Evolutionary conservation across 2,888 invertebrate species (phyloP), one percentile per base, ranked within the genome.

Genomic region (Parnassius orleans): DNA sequence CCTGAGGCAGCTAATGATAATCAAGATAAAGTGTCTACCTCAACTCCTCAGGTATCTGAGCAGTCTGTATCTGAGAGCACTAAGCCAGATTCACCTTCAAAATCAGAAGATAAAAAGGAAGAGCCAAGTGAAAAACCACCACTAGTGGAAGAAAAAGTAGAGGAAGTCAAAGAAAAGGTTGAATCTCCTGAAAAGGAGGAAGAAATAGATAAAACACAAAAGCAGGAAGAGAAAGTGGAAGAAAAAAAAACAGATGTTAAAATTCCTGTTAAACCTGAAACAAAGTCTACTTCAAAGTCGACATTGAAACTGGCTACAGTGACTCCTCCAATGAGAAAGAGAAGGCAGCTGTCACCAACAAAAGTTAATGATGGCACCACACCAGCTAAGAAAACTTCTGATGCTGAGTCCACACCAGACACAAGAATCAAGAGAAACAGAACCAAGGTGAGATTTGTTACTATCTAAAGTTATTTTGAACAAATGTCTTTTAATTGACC

Each of bases 261-360:
- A 61, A 66, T 69, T 53, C 73, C 75, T 15, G 70, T 74, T 61
- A 90, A 87, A 64, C 58, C 76, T 19, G 83, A 83, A 14, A 5
- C 11, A 5, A 92, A 89, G 67, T 72, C 76, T 24, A 81, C 83
- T 66, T 88, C 92, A 1, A 92, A 90, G 67, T 88, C 93, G 1
- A 92, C 92, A 5, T 71, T 92, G 71, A 93, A 93, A 72, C 71
- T 93, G 73, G 92, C 93, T 0, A 93, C 93, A 9, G 92, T 92
- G 44, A 93, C 93, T 15, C 92, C 93, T 1, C 92, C 92, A 19
- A 88, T 93, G 69, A 87, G 90, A 61, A 93, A 93, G 74, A 83
- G 93, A 70, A 92, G 93, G 76, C 89, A 93, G 59, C 84, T 90
- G 57, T 88, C 90, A 10, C 90, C 90, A 0, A 86, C 79, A 60